Evolutionary conservation across 2,797 vertebrate genomes (phyloP).

Genomic region (Holocentrus rufus): DNA sequence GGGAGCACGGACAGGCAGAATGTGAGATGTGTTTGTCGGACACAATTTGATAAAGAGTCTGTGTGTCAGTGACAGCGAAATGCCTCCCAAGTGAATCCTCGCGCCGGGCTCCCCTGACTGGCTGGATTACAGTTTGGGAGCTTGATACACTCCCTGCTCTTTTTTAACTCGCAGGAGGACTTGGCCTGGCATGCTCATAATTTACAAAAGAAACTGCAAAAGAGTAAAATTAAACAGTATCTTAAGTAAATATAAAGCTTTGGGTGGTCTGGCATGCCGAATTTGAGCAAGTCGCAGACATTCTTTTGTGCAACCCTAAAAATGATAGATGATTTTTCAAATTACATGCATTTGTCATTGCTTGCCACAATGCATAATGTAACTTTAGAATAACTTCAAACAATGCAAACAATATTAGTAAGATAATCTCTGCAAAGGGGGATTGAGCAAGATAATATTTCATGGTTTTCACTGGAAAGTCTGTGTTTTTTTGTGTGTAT

Average conservation of each 20-base stretch:
- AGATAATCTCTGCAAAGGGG: background rate
- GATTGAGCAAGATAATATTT: background rate
- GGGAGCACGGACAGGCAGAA: constrained; percentile 63
- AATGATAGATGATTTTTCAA: constrained; percentile 25
- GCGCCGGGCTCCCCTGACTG: constrained; percentile 28
- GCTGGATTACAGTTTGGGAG: constrained; percentile 48
- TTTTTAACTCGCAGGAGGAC: constrained; percentile 33
- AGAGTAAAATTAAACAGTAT: background rate
- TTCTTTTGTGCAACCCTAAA: background rate
- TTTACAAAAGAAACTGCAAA: background rate
- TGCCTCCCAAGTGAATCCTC: constrained; percentile 58
- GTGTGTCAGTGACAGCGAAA: constrained; percentile 67
- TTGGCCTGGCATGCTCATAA: constrained; percentile 5
- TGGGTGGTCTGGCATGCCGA: constrained; percentile 1
- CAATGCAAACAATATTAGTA: constrained; percentile 9
- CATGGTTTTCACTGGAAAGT: background rate
- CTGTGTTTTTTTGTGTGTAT: background rate
- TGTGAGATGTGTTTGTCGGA: constrained; percentile 68
- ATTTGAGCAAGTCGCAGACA: background rate
- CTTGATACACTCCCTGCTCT: constrained; percentile 13
- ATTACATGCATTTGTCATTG: constrained; percentile 10
- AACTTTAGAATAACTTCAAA: constrained; percentile 15
- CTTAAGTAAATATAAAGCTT: constrained; percentile 10
- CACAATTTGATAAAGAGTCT: constrained; percentile 75
- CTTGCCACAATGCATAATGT: background rate